A percentile compares a stretch with the other conserved stretches of the same genome.
phyloP scores from a whole-genome alignment of 2,113 vertebrate genomes.

The Rhinogobius similis region DNA sequence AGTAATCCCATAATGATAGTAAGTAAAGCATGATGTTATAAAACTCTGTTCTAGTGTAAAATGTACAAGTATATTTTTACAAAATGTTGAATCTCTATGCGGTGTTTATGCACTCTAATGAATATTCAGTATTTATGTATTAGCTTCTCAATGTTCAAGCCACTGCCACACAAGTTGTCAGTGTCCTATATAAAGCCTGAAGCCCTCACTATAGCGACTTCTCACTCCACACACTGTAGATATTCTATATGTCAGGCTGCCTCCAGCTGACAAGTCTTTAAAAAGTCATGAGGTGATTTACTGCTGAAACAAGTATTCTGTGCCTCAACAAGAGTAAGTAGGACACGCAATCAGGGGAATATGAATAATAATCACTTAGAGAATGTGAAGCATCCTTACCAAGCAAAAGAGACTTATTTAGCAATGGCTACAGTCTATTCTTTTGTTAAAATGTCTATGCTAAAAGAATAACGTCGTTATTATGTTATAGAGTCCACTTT shows the following conservation, averaged over 20 bases:
- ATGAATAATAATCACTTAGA: conserved; percentile 43
- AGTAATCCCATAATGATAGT: not conserved
- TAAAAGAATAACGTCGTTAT: not conserved
- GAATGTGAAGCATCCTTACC: conserved; percentile 12
- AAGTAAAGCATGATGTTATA: too few species aligned
- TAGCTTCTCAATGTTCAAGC: not conserved
- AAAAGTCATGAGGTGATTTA: conserved; percentile 40
- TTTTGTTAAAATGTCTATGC: not conserved
- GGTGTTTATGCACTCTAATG: too few species aligned
- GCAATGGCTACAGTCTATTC: not conserved
- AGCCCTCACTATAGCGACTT: not conserved
- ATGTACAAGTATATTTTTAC: too few species aligned
- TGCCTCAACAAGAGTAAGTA: conserved; percentile 26
- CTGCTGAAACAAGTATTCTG: conserved; percentile 37
- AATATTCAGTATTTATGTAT: too few species aligned
- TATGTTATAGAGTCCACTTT: not conserved
- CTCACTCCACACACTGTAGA: not conserved
- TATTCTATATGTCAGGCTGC: conserved; percentile 7
- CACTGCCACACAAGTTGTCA: not conserved
- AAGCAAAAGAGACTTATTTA: not conserved
- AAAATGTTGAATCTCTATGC: too few species aligned
- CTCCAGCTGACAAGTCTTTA: conserved; percentile 24
- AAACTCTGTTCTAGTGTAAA: too few species aligned
- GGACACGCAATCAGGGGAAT: conserved; percentile 17
- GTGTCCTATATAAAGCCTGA: not conserved